A percentile compares a stretch with the other conserved stretches of the same genome.
These are phyloP conservation scores for Oreocharis arfaki DNA, from an alignment of 2,113 vertebrate species.

Conservation along the genomic window DNA sequence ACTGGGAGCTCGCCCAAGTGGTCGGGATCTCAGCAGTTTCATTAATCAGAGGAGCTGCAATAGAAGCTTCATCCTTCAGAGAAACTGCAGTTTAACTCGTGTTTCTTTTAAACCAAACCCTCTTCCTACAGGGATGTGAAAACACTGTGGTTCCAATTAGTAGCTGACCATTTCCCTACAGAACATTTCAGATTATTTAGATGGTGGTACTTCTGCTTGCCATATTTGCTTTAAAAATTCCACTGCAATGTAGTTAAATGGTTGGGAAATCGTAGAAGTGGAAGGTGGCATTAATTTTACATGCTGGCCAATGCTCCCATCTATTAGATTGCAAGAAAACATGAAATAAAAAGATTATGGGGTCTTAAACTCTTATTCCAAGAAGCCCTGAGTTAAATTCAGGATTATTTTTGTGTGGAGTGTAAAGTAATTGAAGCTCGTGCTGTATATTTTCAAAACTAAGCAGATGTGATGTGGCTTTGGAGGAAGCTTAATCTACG, in stretches of 20 bases:
- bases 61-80: not conserved
- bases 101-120: not conserved
- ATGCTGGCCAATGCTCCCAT: not conserved
- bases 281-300: constrained; percentile 30
- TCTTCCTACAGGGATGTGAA: constrained; percentile 43
- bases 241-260: not conserved
- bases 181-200: constrained; percentile 57
- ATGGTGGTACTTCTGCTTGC: constrained; percentile 42
- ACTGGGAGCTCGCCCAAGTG: not conserved
- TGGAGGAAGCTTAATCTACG: constrained; percentile 69
- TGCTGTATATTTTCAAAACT: constrained; percentile 60
- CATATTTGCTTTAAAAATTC: constrained; percentile 42
- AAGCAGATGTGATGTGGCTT: constrained; percentile 58
- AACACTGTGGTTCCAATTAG: constrained; percentile 65
- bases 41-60: not conserved
- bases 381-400: constrained; percentile 48
- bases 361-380: constrained; percentile 40
- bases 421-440: constrained; percentile 51
- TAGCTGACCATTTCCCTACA: constrained; percentile 59
- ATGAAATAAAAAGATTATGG: constrained; percentile 44
- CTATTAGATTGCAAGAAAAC: constrained; percentile 23
- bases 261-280: not conserved
- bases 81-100: not conserved
- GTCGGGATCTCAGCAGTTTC: not conserved
- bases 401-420: constrained; percentile 49